Percentiles rank a stretch among this genome's conserved stretches.
These are phyloP conservation scores for Pseudomyrmex pallidus DNA, from an alignment of 1,140 invertebrate species.

Conservation along the genomic window DNA sequence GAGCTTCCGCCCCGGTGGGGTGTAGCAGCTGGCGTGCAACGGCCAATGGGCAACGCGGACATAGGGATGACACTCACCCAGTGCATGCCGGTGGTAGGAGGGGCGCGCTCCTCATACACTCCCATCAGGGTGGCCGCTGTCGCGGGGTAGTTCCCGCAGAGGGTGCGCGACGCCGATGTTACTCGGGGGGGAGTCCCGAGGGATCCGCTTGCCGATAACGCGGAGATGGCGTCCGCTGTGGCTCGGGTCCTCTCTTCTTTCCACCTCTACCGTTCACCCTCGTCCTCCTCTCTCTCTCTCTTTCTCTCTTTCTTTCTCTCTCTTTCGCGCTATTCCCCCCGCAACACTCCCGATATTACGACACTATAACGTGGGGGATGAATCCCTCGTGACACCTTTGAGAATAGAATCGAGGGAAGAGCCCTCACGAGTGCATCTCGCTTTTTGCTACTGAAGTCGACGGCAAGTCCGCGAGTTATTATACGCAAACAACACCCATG, in stretches of 20 bases:
- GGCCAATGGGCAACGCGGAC: constrained; percentile 65
- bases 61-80: constrained; percentile 84
- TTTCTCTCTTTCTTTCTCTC: constrained; percentile 49
- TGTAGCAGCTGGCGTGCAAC: constrained; percentile 36
- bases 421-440: constrained; percentile 61
- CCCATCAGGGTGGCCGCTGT: constrained; percentile 86
- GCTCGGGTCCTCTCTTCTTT: constrained; percentile 66
- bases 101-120: constrained; percentile 87
- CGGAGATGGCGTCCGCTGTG: constrained; percentile 80
- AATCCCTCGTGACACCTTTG: constrained; percentile 44
- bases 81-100: constrained; percentile 86
- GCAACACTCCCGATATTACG: constrained; percentile 47
- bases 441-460: neutral
- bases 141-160: constrained; percentile 83
- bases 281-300: constrained; percentile 48
- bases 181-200: constrained; percentile 78
- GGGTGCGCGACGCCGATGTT: constrained; percentile 80
- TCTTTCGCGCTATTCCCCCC: constrained; percentile 51
- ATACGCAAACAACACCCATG: constrained; percentile 59
- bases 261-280: constrained; percentile 61
- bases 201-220: constrained; percentile 79
- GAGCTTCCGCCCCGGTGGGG: constrained; percentile 36
- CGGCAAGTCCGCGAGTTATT: constrained; percentile 15
- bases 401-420: constrained; percentile 27
- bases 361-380: constrained; percentile 35